Evolutionary conservation across 64 coral and sea anemone species (phyloP), one percentile per base, ranked within the genome.

Genomic region (Cladopsammia gracilis): DNA sequence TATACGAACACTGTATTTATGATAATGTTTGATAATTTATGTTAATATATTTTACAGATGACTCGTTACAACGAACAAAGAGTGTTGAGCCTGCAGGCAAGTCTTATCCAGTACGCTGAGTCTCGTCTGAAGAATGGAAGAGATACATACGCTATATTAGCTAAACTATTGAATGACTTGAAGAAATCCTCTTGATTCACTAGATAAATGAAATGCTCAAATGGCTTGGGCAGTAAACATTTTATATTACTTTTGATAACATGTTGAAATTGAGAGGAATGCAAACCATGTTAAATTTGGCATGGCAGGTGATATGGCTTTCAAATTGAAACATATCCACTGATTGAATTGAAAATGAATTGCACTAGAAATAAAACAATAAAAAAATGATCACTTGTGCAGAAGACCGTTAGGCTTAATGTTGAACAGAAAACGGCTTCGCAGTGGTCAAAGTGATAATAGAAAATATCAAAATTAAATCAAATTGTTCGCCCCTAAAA

Each of bases 51-150:
- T 59, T 91, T 58, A 24, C 70, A 98, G 97, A 83, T 98, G 56
- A 62, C 60, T 65, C 91, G 97, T 78, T 98, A 94, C 83, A 96
- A 96, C 47, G 70, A 70, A 7, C 97, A 98, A 62, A 92, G 94
- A 51, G 97, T 98, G 14, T 53, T 98, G 76, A 89, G 87, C 76
- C 88, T 98, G 25, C 97, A 98, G 71, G 90, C 97, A 54, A 94
- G 94, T 77, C 62, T 98, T 13, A 70, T 85, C 24, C 87, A 98
- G 44, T 96, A 93, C 62, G 88, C 94, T 48, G 97, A 98, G 59
- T 91, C 97, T 24, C 86, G 94, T 43, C 81, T 96, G 62, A 91
- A 90, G 65, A 98, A 98, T 79, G 97, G 94, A 12, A 89, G 97
- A 70, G 97, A 98, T 58, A 94, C 91, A 0, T 99, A 96, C 26